Evolutionary conservation across 2,113 vertebrate species (phyloP).

Genomic region (Guaruba guarouba): DNA sequence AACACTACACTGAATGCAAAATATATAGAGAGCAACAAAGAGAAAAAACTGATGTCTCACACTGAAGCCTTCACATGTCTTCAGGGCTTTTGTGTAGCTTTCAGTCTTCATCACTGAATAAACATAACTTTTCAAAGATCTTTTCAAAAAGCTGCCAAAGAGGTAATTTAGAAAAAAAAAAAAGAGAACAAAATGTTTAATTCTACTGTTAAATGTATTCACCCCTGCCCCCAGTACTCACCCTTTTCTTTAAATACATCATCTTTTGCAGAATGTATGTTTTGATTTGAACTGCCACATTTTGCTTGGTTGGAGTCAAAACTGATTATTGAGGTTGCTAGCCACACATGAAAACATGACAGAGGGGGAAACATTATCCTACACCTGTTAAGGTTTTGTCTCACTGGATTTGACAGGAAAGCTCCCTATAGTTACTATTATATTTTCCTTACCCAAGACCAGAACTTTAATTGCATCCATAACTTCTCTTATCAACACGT

Average conservation of each 20-base stretch:
- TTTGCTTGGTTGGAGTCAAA: background rate
- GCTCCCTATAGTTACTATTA: background rate
- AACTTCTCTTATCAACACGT: slow-evolving; percentile 59
- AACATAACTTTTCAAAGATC: slow-evolving; percentile 54
- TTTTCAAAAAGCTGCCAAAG: slow-evolving; percentile 51
- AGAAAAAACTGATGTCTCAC: slow-evolving; percentile 41
- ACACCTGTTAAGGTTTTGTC: background rate
- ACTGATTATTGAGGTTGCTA: background rate
- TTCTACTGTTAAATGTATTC: slow-evolving; percentile 45
- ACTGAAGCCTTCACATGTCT: slow-evolving; percentile 37
- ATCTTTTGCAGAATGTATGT: background rate
- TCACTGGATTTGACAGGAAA: background rate
- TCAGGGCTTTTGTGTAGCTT: slow-evolving; percentile 51
- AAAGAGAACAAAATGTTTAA: slow-evolving; percentile 40
- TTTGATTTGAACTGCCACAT: background rate
- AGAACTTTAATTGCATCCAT: slow-evolving; percentile 19
- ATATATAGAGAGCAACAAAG: slow-evolving; percentile 21
- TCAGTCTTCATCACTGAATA: slow-evolving; percentile 54
- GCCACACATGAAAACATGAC: background rate
- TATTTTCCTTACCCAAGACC: background rate
- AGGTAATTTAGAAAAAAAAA: slow-evolving; percentile 7
- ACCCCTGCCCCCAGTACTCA: background rate
- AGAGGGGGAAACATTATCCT: background rate
- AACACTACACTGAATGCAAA: slow-evolving; percentile 30
- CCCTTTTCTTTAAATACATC: background rate